Evolutionary conservation across 2,797 vertebrate species (phyloP).

Genomic region (Kryptopterus vitreolus): DNA sequence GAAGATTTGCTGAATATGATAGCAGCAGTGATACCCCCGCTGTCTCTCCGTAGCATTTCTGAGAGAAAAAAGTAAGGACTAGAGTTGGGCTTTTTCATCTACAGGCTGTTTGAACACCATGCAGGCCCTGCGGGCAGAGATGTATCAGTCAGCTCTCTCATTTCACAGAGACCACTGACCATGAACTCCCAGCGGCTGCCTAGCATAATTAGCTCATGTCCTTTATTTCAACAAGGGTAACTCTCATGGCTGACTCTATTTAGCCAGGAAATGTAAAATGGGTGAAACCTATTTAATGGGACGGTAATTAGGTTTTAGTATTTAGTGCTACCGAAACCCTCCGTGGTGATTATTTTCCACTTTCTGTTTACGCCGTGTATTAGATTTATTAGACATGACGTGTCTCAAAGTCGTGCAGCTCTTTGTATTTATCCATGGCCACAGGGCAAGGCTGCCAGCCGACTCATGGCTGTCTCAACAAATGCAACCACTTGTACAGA

Average conservation of each 20-base stretch:
- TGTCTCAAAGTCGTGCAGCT: neutral
- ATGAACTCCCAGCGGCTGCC: slow-evolving; percentile 41
- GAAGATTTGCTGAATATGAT: slow-evolving; percentile 5
- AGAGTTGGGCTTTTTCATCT: neutral
- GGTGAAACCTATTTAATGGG: slow-evolving; percentile 4
- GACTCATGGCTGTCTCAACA: neutral
- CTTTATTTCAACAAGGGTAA: slow-evolving; percentile 35
- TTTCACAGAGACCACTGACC: slow-evolving; percentile 47
- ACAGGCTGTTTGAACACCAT: slow-evolving; percentile 11
- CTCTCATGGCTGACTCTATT: slow-evolving; percentile 12
- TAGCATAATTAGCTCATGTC: slow-evolving; percentile 41
- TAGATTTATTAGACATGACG: slow-evolving; percentile 18
- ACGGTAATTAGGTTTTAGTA: neutral
- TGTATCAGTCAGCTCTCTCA: slow-evolving; percentile 36
- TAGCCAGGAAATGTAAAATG: neutral
- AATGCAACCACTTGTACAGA: neutral
- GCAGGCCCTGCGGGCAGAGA: slow-evolving; percentile 37
- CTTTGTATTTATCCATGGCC: neutral
- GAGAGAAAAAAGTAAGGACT: neutral
- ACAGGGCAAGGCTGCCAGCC: neutral
- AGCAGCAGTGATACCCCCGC: neutral
- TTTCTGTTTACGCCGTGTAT: neutral
- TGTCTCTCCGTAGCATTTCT: neutral
- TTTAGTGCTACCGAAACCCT: neutral
- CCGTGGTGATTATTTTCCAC: neutral